These are phyloP conservation scores for Mesitornis unicolor DNA, from an alignment of 2,113 vertebrate species.

Conservation along the genomic window DNA sequence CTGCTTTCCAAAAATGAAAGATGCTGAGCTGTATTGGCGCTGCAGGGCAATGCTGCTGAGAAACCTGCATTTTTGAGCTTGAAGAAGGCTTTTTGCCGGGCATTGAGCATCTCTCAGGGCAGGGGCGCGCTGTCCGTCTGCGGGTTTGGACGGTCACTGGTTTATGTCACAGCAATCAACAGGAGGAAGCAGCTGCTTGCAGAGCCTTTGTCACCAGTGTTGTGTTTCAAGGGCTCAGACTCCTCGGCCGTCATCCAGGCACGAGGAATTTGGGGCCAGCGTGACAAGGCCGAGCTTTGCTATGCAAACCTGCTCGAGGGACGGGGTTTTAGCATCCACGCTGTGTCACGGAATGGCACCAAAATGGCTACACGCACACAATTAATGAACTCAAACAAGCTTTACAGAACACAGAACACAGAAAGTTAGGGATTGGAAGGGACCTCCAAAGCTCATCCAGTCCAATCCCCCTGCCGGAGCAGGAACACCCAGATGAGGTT, in stretches of 20 bases:
- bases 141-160: accelerated
- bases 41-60: background rate
- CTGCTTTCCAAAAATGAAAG: background rate
- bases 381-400: too few species aligned
- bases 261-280: background rate
- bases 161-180: background rate
- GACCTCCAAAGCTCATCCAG: too few species aligned
- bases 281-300: accelerated
- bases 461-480: too few species aligned
- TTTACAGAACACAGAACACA: too few species aligned
- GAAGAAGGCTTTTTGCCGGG: background rate
- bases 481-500: too few species aligned
- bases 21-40: background rate
- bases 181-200: background rate
- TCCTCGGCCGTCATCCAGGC: background rate
- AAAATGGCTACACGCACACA: too few species aligned
- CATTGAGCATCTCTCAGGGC: background rate
- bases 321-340: background rate
- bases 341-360: too few species aligned
- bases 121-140: accelerated
- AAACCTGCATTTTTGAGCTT: background rate
- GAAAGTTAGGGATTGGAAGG: too few species aligned
- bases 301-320: background rate
- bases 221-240: background rate
- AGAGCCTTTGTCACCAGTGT: accelerated